Evolutionary conservation across 2,797 vertebrate species (phyloP), one percentile per base, ranked within the genome.

Genomic region (Oryzias sinensis): DNA sequence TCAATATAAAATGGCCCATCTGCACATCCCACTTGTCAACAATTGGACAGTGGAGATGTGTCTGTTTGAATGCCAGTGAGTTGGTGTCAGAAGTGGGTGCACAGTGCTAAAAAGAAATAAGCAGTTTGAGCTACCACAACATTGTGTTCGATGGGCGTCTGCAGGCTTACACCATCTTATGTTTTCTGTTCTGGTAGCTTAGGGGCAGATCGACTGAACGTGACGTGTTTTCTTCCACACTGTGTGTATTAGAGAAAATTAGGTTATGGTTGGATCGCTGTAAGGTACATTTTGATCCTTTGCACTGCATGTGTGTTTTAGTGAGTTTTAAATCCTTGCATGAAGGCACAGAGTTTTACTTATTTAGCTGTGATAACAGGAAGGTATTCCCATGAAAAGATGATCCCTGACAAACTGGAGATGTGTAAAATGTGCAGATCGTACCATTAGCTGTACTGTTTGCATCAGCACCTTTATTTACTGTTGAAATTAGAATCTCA

Each of bases 381-480:
- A 33, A 7, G 9, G 6, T 33, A 33, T 8, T 33, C 29, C 29
- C 9, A 33, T 33, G 9, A 33, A 33, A 33, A 8, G 29, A 33
- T 33, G 7, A 33, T 8, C 29, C 9, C 29, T 33, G 8, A 33
- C 29, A 9, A 9, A 8, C 29, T 33, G 29, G 7, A 16, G 27
- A 59, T 50, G 57, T 50, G 49, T 37, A n/a, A 17, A 27, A 43
- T 66, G n/a, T 57, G 56, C 52, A 43, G 43, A 60, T 41, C 52
- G 59, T 63, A 56, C 63, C 72, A 75, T 79, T 59, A 63, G 70
- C 75, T 59, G 65, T 42, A 48, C 62, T 59, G 60, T 68, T 51
- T 52, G 60, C 69, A 61, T 63, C 62, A 61, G 62, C 57, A 61
- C 75, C 59, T 62, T 70, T 43, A 48, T 49, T 68, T 33, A 48